phyloP scores from a whole-genome alignment of 64 coral and sea anemone genomes.

The Dendronephthya gigantea region DNA sequence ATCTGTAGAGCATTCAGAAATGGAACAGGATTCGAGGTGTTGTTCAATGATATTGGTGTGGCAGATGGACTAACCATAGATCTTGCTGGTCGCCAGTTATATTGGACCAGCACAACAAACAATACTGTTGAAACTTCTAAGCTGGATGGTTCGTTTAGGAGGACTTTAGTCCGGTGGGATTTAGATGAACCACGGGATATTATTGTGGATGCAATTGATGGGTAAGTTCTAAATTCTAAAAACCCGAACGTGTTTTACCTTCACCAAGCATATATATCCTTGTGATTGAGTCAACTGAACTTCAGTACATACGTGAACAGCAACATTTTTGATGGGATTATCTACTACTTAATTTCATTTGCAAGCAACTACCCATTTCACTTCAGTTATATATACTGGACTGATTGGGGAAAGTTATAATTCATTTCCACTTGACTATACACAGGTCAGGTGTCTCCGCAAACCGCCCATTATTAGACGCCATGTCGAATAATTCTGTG shows the following conservation, averaged over 20 bases:
- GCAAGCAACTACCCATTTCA: not conserved
- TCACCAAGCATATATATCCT: no score
- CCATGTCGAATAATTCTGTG: constrained; percentile 39
- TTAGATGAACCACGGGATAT: constrained; percentile 34
- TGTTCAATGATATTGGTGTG: not conserved
- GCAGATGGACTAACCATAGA: constrained; percentile 32
- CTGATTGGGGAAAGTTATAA: constrained; percentile 40
- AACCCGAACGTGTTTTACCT: not conserved
- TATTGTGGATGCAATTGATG: constrained; percentile 21
- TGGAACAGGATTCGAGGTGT: constrained; percentile 31
- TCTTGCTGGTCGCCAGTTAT: constrained; percentile 33
- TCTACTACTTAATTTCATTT: not conserved
- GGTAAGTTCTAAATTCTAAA: constrained; percentile 10
- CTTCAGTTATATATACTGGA: constrained; percentile 45
- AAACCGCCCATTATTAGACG: no score
- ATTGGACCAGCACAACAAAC: constrained; percentile 17
- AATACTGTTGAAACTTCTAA: constrained; percentile 23
- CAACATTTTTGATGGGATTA: not conserved
- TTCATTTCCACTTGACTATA: no score
- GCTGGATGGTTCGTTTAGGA: constrained; percentile 37
- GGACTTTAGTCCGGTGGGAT: not conserved
- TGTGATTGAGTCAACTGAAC: no score
- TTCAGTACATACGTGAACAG: no score
- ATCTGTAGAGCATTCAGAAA: constrained; percentile 37
- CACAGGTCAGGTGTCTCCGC: no score